Base-by-base conservation (phyloP, 2,797 vertebrate species). In the Coranthus polyacanthus region DNA sequence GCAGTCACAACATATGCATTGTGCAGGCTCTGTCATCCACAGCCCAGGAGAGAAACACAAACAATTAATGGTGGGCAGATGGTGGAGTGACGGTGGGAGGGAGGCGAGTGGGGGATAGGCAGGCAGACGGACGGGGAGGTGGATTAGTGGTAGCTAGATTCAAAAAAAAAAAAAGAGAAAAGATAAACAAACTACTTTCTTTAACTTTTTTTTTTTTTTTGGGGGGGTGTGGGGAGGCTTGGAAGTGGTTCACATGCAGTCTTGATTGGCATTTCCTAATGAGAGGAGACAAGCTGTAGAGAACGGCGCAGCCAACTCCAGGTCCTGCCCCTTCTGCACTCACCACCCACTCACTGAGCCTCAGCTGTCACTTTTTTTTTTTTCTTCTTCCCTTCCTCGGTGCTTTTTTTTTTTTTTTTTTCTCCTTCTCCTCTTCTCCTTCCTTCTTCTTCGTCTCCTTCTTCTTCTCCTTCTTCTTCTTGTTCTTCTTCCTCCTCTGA, bases 11-110 rank as follows among this genome's bases (percentile, higher is more conserved):
- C 89, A 89, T 89, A 90, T 81, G 86, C 82, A 86, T 63, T 26
- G 75, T 66, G 77, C 8, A 29, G 63, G 69, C 79, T 83, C 73
- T 75, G 84, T 84, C 88, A 79, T 83, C 77, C 50, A 10, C 75
- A 60, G 79, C 90, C 70, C 78, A 47, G 68, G 72, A 90, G 80
- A 85, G 61, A 78, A 58, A 85, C 76, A 76, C 82, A 79, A 85
- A 92, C 89, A 90, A 90, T 91, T 89, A 91, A 87, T 91, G 87
- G 80, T 66, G 75, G 90, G 88, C 91, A 92, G 91, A 92, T 92
- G 91, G 91, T 49, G 80, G 73, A 74, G 82, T 41, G 83, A 72
- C 15, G 38, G 63, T 16, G 57, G 71, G 80, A 68, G 79, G 72
- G 58, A 54, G 60, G 76, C 12, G 50, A 32, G 62, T 2, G 63